Conservation (phyloP, 2,888 invertebrate genomes). For the Pristionchus entomophagus region DNA sequence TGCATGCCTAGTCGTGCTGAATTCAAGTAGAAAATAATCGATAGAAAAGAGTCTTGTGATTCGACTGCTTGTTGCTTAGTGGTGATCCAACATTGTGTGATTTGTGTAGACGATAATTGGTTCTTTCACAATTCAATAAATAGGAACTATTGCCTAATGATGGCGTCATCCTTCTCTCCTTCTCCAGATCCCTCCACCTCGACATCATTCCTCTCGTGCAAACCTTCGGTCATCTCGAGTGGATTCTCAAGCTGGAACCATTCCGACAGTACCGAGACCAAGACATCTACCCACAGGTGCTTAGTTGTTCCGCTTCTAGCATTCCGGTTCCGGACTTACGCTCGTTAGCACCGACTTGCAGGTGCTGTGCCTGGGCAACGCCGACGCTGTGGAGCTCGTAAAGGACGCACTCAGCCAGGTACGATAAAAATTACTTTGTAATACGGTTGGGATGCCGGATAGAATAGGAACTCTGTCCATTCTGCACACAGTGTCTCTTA, state of each 20-base stretch:
- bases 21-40: too few relatives aligned
- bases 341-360: slow-evolving; percentile 23
- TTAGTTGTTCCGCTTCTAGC: neutral
- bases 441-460: neutral
- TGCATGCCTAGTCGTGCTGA: too few relatives aligned
- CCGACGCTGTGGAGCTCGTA: slow-evolving; percentile 76
- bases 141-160: neutral
- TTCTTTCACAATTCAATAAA: too few relatives aligned
- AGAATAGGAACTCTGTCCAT: neutral
- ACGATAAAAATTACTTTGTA: neutral
- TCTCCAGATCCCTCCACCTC: slow-evolving; percentile 79
- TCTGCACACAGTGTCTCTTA: neutral
- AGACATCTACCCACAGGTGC: slow-evolving; percentile 78
- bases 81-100: neutral
- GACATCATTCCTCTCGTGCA: slow-evolving; percentile 88
- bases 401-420: slow-evolving; percentile 76
- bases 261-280: slow-evolving; percentile 84
- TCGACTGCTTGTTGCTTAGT: neutral
- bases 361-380: slow-evolving; percentile 66
- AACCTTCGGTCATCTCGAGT: slow-evolving; percentile 89
- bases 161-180: neutral
- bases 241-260: slow-evolving; percentile 84
- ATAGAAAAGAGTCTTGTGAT: neutral
- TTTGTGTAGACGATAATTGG: neutral
- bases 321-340: neutral